Conservation (phyloP, 1,140 invertebrate genomes). For the Listronotus oregonensis region DNA sequence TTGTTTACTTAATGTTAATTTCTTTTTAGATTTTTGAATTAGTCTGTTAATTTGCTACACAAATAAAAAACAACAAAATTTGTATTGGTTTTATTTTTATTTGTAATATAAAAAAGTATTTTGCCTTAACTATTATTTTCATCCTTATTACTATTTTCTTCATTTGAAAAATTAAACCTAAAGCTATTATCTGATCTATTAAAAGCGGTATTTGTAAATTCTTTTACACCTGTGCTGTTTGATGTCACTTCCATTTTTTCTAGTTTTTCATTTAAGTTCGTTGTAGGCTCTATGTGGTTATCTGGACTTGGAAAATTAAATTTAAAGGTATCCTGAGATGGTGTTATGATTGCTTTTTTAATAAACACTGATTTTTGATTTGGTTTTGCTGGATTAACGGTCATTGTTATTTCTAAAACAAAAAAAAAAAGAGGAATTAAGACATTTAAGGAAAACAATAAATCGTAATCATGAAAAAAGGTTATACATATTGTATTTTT, state of each 20-base stretch:
- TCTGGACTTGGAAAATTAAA: slow-evolving; percentile 54
- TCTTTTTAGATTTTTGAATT: no score
- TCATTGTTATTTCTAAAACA: slow-evolving; percentile 56
- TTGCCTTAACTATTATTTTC: not conserved
- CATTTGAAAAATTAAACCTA: slow-evolving; percentile 61
- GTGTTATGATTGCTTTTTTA: slow-evolving; percentile 56
- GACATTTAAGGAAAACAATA: no score
- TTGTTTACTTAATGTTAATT: no score
- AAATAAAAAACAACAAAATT: no score
- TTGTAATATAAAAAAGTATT: not conserved
- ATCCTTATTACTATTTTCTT: slow-evolving; percentile 1
- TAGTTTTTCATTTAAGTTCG: slow-evolving; percentile 1
- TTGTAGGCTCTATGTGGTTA: slow-evolving; percentile 12
- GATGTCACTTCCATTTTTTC: slow-evolving; percentile 6
- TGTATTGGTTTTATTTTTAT: not conserved
- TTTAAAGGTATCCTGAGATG: slow-evolving; percentile 53
- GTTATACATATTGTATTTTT: no score
- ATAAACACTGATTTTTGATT: slow-evolving; percentile 63
- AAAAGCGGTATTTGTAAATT: slow-evolving; percentile 39
- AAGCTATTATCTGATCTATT: slow-evolving; percentile 54
- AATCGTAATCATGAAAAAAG: no score
- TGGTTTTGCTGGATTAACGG: slow-evolving; percentile 43
- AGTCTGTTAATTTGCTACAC: no score
- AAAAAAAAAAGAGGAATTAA: slow-evolving; percentile 6
- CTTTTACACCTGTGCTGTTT: not conserved